A percentile compares a stretch with the other conserved stretches of the same genome.
Evolutionary conservation across 2,113 vertebrate genomes (phyloP).

Genomic region (Antigone vipio): DNA sequence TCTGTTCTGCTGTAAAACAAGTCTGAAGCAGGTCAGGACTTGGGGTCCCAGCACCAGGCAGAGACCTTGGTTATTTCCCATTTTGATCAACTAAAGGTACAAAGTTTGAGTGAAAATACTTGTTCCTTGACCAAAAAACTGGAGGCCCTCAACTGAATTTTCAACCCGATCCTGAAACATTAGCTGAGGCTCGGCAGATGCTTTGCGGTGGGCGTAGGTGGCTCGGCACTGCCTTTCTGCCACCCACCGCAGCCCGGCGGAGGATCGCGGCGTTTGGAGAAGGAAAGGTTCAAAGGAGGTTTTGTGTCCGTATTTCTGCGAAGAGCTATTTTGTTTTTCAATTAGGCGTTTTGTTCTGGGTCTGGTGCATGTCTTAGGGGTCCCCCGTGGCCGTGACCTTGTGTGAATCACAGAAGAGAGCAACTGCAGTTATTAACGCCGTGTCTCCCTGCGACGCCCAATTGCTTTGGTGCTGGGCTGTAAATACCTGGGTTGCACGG

Average conservation of each 20-base stretch:
- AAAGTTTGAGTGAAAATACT: background rate
- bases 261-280: accelerated
- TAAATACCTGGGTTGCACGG: background rate
- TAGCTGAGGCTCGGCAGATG: no score
- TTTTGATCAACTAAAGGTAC: background rate
- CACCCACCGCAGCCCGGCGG: accelerated
- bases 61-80: no score
- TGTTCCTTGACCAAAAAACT: background rate
- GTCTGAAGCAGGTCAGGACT: background rate
- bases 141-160: background rate
- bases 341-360: accelerated
- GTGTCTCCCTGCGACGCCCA: background rate
- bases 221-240: background rate
- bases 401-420: background rate
- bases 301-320: background rate
- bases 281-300: background rate
- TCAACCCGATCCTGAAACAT: background rate
- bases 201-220: background rate
- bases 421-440: background rate
- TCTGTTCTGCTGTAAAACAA: background rate
- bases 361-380: background rate
- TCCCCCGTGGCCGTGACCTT: background rate
- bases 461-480: background rate
- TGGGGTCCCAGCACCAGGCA: background rate
- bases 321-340: background rate